phyloP scores from a whole-genome alignment of 2,888 invertebrate species.

The Diarsia dahlii region DNA sequence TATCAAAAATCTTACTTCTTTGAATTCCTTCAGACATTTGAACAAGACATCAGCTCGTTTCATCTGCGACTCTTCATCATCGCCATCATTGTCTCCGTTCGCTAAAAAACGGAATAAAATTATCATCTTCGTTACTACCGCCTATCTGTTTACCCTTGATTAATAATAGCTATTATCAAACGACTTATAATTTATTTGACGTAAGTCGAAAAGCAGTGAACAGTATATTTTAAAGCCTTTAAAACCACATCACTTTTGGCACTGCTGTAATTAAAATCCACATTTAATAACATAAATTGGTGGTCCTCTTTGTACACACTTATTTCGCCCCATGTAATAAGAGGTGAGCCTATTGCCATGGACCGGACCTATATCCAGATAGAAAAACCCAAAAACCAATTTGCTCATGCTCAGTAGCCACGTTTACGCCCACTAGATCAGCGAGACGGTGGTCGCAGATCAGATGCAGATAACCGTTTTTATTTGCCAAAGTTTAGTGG shows the following conservation, averaged over 20 bases:
- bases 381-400: background rate
- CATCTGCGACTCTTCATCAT: constrained; percentile 37
- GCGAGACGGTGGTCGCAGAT: background rate
- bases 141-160: background rate
- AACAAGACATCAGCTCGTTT: constrained; percentile 45
- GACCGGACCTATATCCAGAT: background rate
- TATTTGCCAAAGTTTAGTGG: too few species aligned
- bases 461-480: background rate
- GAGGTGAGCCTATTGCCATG: background rate
- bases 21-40: constrained; percentile 36
- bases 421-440: background rate
- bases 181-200: background rate
- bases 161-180: too few species aligned
- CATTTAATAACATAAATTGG: background rate
- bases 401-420: background rate
- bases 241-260: background rate
- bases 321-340: background rate
- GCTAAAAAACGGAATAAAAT: constrained; percentile 25
- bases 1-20: constrained; percentile 45
- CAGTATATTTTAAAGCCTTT: background rate
- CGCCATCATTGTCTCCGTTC: constrained; percentile 34
- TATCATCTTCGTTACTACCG: background rate
- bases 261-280: background rate
- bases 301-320: background rate
- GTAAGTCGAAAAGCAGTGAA: background rate